Evolutionary conservation across 2,797 vertebrate genomes (phyloP).

Genomic region (Pagetopsis macropterus): DNA sequence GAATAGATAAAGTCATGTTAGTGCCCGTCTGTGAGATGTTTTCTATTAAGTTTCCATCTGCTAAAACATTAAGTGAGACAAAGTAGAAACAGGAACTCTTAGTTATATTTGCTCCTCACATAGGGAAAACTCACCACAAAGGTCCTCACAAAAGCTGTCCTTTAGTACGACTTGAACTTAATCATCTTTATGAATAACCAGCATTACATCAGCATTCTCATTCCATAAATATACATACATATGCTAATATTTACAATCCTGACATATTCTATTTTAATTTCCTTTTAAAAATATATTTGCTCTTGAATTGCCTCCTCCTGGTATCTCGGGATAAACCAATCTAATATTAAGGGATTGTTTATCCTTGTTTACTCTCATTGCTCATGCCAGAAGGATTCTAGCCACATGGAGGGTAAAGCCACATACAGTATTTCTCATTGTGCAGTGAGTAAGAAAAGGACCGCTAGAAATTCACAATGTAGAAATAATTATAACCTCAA

Average conservation of each 20-base stretch:
- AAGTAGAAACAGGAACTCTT: conserved; percentile 46
- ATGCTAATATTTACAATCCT: background rate
- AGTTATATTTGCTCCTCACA: conserved; percentile 14
- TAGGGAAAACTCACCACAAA: background rate
- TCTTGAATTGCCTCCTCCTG: background rate
- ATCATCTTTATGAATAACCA: background rate
- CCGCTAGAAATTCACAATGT: background rate
- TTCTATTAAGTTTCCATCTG: too few species aligned
- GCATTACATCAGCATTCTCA: background rate
- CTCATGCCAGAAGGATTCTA: conserved; percentile 20
- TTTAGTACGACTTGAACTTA: background rate
- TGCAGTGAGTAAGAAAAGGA: conserved; percentile 5
- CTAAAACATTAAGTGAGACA: background rate
- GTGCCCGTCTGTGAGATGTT: background rate
- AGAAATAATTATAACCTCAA: conserved; percentile 16
- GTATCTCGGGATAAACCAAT: background rate
- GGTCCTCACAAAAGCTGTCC: background rate
- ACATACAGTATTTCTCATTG: background rate
- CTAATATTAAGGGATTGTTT: background rate
- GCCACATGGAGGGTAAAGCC: background rate
- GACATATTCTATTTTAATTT: background rate
- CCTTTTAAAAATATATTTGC: background rate
- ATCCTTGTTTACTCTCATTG: background rate
- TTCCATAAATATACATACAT: too few species aligned
- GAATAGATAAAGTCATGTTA: background rate